phyloP scores from a whole-genome alignment of 2,113 vertebrate genomes.

The Haplochromis vanheusdeni region DNA sequence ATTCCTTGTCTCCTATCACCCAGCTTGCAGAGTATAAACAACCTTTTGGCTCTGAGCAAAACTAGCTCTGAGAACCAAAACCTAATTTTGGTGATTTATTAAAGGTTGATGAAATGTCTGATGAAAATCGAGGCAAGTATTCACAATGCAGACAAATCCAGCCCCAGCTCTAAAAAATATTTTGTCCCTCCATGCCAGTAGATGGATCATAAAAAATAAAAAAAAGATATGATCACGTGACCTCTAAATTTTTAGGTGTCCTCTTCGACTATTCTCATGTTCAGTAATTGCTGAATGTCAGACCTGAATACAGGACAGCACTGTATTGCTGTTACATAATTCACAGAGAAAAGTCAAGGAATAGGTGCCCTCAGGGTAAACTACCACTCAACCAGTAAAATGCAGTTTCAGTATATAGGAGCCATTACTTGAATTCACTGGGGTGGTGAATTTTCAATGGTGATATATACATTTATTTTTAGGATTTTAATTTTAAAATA shows the following conservation, averaged over 20 bases:
- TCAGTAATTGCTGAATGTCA: constrained; percentile 13
- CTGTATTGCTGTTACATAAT: constrained; percentile 14
- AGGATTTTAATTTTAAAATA: not conserved
- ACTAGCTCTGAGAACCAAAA: not conserved
- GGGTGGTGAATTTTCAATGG: not conserved
- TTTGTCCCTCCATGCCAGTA: not conserved
- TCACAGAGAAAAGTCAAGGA: not conserved
- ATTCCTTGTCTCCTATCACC: not conserved
- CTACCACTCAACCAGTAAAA: not conserved
- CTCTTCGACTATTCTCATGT: not conserved
- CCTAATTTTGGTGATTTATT: not conserved
- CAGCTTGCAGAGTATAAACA: not conserved
- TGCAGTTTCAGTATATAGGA: not conserved
- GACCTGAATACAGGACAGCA: not conserved
- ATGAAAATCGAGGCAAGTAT: not conserved
- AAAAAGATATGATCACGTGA: not conserved
- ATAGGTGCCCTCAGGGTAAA: not conserved
- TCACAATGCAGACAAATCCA: not conserved
- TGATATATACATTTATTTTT: not conserved
- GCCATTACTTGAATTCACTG: not conserved
- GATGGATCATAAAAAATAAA: not conserved
- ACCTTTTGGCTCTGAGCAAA: not conserved
- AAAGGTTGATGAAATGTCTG: not conserved
- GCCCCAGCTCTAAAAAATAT: not conserved
- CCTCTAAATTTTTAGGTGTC: not conserved